Conservation (phyloP, 2,888 invertebrate genomes). For the Hipparchia semele region DNA sequence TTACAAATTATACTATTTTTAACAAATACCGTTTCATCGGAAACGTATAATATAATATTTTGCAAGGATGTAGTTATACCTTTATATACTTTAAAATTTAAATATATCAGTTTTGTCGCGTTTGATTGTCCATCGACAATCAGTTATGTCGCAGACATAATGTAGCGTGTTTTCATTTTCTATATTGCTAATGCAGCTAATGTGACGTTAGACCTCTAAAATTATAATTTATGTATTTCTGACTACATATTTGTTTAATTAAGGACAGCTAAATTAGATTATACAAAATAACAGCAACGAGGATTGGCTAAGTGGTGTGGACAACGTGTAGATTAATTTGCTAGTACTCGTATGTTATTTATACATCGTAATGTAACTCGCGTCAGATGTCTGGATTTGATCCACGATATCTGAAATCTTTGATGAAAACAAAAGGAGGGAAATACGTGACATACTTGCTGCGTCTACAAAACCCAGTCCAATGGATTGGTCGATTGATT, state of each 20-base stretch:
- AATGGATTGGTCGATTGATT: no score
- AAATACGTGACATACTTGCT: no score
- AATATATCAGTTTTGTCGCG: no score
- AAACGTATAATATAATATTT: background rate
- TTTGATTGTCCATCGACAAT: no score
- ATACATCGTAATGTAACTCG: conserved; percentile 30
- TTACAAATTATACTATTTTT: background rate
- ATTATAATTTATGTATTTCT: conserved; percentile 14
- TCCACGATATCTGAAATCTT: conserved; percentile 23
- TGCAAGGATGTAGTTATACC: background rate
- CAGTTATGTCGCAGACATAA: no score
- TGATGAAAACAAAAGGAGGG: no score
- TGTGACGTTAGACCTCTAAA: conserved; percentile 28
- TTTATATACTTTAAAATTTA: no score
- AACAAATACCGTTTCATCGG: background rate
- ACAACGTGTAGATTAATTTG: conserved; percentile 19
- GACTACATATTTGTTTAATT: conserved; percentile 16
- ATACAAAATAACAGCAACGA: conserved; percentile 8
- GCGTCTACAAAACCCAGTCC: no score
- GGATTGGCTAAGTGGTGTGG: conserved; percentile 18
- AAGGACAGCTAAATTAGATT: conserved; percentile 26
- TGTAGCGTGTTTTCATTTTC: background rate
- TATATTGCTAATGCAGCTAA: conserved; percentile 8
- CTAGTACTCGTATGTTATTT: conserved; percentile 22
- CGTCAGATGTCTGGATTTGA: conserved; percentile 38